Base-by-base conservation (phyloP, 2,888 invertebrate genomes). In the Ecliptopera silaceata region DNA sequence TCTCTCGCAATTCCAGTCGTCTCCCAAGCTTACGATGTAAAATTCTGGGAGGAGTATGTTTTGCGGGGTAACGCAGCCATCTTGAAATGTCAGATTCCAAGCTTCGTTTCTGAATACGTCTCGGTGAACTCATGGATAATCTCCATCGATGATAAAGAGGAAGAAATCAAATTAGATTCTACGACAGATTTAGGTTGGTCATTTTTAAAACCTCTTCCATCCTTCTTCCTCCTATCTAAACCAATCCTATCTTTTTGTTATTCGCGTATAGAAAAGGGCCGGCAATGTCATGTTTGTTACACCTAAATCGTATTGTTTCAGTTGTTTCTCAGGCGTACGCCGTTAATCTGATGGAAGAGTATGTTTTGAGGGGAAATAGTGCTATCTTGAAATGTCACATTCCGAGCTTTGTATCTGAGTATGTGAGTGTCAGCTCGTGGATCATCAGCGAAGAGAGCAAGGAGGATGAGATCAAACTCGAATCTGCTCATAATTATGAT, bases 321-420 rank as follows among this genome's bases (percentile, higher is more conserved):
- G 97, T 97, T 88, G 97, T 97, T 79, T 95, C 96, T 79, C 97
- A 97, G 93, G 93, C 94, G 70, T 97, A 97, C 92, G 95, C 95
- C 80, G 95, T 97, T 75, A 97, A 97, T 93, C 95, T 97, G 77
- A 96, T 97, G 96, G 97, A 97, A 85, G 97, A 97, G 90, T 96
- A 97, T 89, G 96, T 97, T 71, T 93, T 97, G 74, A 94, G 95
- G 84, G 97, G 97, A 76, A 97, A 97, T 91, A 95, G 97, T 73
- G 97, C 96, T 75, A 95, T 97, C 86, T 93, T 97, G 83, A 97
- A 97, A 93, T 97, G 97, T 92, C 96, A 97, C 91, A 97, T 97
- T 86, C 97, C 97, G 74, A 96, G 96, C 92, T 97, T 97, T 92
- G 97, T 97, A 70, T 96, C 96, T 77, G 97, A 97, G 92, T 97